phyloP scores from a whole-genome alignment of 2,113 vertebrate genomes.

The Struthio camelus region DNA sequence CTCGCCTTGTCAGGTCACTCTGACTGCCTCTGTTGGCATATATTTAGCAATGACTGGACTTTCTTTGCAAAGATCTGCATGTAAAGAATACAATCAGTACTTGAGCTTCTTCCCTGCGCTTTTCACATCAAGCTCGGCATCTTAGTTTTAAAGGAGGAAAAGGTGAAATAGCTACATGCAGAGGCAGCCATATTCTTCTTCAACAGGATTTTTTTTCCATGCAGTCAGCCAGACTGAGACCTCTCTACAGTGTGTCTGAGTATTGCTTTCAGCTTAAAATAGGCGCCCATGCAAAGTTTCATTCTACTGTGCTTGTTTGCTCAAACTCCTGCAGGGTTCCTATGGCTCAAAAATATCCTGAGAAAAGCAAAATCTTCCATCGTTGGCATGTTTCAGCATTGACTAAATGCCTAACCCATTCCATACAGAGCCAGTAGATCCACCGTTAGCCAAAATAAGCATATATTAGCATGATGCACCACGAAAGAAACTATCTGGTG shows the following conservation, averaged over 20 bases:
- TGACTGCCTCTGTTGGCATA: constrained; percentile 92
- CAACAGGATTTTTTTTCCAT: constrained; percentile 79
- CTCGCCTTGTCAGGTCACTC: constrained; percentile 88
- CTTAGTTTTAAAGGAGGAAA: constrained; percentile 79
- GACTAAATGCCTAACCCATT: constrained; percentile 67
- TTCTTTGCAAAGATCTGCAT: constrained; percentile 94
- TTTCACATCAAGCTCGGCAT: constrained; percentile 79
- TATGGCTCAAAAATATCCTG: constrained; percentile 77
- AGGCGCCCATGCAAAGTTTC: constrained; percentile 78
- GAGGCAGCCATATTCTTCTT: constrained; percentile 84
- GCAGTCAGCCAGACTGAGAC: constrained; percentile 79
- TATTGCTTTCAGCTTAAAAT: constrained; percentile 76
- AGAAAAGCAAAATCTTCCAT: constrained; percentile 80
- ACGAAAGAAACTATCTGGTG: constrained; percentile 47
- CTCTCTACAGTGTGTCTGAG: constrained; percentile 73
- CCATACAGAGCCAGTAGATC: constrained; percentile 71
- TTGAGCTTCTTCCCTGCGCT: constrained; percentile 84
- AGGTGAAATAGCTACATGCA: constrained; percentile 83
- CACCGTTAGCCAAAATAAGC: constrained; percentile 67
- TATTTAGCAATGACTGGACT: constrained; percentile 93
- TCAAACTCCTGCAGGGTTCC: constrained; percentile 75
- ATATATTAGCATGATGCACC: constrained; percentile 62
- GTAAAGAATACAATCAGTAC: constrained; percentile 93
- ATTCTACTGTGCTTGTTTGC: constrained; percentile 72
- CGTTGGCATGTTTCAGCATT: constrained; percentile 69